A percentile compares a stretch with the other conserved stretches of the same genome.
These are phyloP conservation scores for Vireo griseus DNA, from an alignment of 2,797 vertebrate species.

Conservation along the genomic window DNA sequence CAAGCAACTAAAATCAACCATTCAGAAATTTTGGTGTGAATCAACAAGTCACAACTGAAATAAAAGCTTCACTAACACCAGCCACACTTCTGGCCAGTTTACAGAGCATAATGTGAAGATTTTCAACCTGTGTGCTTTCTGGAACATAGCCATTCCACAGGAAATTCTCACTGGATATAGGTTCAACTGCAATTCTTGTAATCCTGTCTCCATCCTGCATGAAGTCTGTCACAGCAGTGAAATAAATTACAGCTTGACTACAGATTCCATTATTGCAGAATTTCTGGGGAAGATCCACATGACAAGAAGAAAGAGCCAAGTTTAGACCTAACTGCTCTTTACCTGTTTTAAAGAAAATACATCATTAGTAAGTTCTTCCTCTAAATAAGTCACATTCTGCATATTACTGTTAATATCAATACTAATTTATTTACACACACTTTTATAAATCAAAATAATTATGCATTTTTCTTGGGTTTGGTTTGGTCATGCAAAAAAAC, in stretches of 20 bases:
- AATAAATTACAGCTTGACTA: conserved; percentile 73
- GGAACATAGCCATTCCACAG: conserved; percentile 86
- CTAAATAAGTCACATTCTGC: background rate
- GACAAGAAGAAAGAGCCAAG: conserved; percentile 86
- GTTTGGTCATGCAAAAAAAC: background rate
- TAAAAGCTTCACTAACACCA: background rate
- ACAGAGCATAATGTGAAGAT: background rate
- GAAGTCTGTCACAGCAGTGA: conserved; percentile 82
- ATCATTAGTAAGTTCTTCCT: background rate
- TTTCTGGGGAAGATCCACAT: conserved; percentile 74
- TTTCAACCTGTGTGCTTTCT: conserved; percentile 78
- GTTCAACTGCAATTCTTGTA: conserved; percentile 75
- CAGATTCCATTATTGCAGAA: conserved; percentile 78
- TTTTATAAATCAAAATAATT: background rate
- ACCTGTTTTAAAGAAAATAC: conserved; percentile 70
- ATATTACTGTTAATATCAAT: background rate
- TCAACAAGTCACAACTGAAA: background rate
- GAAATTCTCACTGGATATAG: conserved; percentile 78
- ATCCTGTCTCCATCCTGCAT: conserved; percentile 79
- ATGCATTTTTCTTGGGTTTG: background rate
- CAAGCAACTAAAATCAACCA: background rate
- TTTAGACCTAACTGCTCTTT: conserved; percentile 74
- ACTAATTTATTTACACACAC: background rate
- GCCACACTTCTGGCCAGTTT: background rate
- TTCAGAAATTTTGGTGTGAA: background rate